These are phyloP conservation scores for Horisme vitalbata DNA, from an alignment of 2,888 invertebrate genomes.

Conservation along the genomic window DNA sequence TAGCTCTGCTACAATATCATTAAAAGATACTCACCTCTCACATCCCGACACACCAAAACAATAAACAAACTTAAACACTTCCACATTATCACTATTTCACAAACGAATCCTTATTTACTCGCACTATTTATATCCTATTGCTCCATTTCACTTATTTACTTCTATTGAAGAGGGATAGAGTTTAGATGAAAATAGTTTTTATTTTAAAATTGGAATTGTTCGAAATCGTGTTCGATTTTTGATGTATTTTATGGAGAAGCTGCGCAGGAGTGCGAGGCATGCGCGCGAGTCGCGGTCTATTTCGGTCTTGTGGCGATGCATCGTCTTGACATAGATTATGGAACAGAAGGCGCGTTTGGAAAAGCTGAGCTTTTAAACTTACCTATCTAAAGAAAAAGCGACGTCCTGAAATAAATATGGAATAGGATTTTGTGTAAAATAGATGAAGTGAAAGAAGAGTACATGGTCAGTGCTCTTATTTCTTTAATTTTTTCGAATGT, in stretches of 20 bases:
- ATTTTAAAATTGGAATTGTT: conserved; percentile 9
- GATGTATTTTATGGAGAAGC: conserved; percentile 54
- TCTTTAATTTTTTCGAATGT: no score
- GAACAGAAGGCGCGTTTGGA: conserved; percentile 33
- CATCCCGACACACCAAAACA: conserved; percentile 39
- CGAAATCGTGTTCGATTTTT: conserved; percentile 34
- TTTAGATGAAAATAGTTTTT: neutral
- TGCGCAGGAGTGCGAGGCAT: conserved; percentile 59
- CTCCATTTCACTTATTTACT: conserved; percentile 35
- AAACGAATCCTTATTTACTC: conserved; percentile 25
- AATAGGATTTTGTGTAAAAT: no score
- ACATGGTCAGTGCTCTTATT: no score
- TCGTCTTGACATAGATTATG: conserved; percentile 64
- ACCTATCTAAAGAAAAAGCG: no score
- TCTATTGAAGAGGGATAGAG: conserved; percentile 27
- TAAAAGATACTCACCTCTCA: conserved; percentile 33
- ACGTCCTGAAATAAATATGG: no score
- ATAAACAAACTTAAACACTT: conserved; percentile 36
- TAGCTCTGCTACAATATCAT: no score
- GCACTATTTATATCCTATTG: conserved; percentile 26
- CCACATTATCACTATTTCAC: conserved; percentile 45
- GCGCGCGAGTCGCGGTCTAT: conserved; percentile 67
- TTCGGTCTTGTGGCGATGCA: conserved; percentile 65
- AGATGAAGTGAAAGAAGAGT: neutral
- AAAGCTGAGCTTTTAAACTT: neutral